Conservation (phyloP, 2,888 invertebrate genomes). For the Volucella inflata region DNA sequence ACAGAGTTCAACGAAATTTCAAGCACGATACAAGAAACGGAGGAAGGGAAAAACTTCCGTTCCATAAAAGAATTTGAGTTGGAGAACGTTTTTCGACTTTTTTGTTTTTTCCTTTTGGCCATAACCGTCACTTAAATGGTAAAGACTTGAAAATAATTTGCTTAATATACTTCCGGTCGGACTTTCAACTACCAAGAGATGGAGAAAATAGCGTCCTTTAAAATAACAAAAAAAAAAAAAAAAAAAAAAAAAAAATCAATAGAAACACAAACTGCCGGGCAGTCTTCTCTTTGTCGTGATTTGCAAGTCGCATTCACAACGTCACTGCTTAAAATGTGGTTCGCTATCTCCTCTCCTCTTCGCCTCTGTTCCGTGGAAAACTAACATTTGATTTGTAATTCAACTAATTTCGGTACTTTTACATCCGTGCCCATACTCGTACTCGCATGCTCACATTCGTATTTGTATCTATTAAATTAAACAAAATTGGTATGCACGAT, state of each 20-base stretch:
- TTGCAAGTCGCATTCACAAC: slow-evolving; percentile 20
- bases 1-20: slow-evolving; percentile 65
- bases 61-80: slow-evolving; percentile 44
- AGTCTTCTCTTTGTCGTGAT: slow-evolving; percentile 17
- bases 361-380: neutral
- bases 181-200: slow-evolving; percentile 15
- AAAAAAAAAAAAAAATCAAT: slow-evolving; percentile 4
- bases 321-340: slow-evolving; percentile 5
- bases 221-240: slow-evolving; percentile 14
- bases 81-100: slow-evolving; percentile 8
- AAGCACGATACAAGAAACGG: slow-evolving; percentile 40
- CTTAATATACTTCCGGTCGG: slow-evolving; percentile 71
- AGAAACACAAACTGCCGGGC: neutral
- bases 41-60: slow-evolving; percentile 40
- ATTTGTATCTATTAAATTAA: too few species aligned
- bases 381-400: slow-evolving; percentile 2
- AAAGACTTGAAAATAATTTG: slow-evolving; percentile 73
- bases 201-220: slow-evolving; percentile 45
- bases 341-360: neutral
- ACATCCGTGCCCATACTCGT: too few species aligned
- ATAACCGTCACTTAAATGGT: slow-evolving; percentile 48
- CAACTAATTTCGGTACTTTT: too few species aligned
- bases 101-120: slow-evolving; percentile 18
- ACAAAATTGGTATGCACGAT: too few species aligned
- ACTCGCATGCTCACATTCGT: too few species aligned